Base-by-base conservation (phyloP, 2,797 vertebrate genomes). In the Manis crassicaudata region DNA sequence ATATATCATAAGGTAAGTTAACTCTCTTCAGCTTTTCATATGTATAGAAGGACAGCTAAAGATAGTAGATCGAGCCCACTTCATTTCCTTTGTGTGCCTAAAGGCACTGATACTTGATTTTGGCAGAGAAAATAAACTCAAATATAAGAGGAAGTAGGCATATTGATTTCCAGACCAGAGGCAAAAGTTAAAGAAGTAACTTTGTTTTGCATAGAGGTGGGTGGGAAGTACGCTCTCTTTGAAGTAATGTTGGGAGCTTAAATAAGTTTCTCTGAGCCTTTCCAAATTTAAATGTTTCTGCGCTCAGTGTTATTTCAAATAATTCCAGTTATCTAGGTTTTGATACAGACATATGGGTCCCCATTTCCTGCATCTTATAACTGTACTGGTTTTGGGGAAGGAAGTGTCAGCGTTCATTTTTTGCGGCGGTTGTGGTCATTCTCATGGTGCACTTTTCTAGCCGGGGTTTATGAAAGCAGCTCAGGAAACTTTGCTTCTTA, bases 261-360 rank as follows among this genome's bases (percentile, higher is more conserved):
- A 90, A 90, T 94, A 93, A 92, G 60, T 98, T 97, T 97, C 97
- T 96, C 94, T 97, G 97, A 97, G 87, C 11, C 79, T 98, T 98
- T 95, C 97, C 97, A 97, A 89, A 70, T 54, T 67, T 81, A 60
- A 4, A 86, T 93, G 77, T 50, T 89, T 27, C 89, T 40, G 79
- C 52, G 50, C 54, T 75, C 62, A 11, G 0, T 94, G 92, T 97
- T 97, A 95, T 97, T 97, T 46, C 0, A 1, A 86, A 87, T 92
- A 85, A 79, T 95, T 97, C 67, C 60, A 63, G 54, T 96, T 96
- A 97, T 95, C 97, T 97, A 91, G 95, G 67, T 94, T 98, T 97
- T 94, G 88, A 54, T 89, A 50, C 60, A 46, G 35, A 21, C 67
- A 35, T 29, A 84, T 50, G 80, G 92, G 75, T 58, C 82, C 81